Percentiles rank a stretch among this genome's conserved stretches.
Evolutionary conservation across 2,888 invertebrate species (phyloP).

Genomic region (Clivina fossor): DNA sequence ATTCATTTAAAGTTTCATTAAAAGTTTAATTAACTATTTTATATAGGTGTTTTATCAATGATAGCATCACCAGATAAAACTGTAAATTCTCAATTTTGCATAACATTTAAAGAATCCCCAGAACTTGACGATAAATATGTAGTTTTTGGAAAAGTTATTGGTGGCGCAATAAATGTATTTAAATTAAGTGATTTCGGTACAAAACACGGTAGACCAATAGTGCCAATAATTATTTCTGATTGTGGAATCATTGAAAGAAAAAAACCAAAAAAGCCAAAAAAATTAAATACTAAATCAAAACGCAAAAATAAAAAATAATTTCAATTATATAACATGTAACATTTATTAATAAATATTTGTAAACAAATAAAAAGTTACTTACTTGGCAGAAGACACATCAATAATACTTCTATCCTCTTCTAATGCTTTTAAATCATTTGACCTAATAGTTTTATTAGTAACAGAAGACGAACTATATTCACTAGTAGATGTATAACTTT

Average conservation of each 20-base stretch:
- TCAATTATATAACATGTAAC: too few relatives aligned
- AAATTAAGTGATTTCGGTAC: conserved; percentile 49
- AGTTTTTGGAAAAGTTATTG: conserved; percentile 56
- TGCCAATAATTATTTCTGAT: conserved; percentile 47
- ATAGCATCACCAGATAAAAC: conserved; percentile 47
- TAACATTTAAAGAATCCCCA: conserved; percentile 53
- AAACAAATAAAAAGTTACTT: conserved; percentile 14
- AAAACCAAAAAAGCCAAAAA: neutral
- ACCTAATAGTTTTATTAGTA: neutral
- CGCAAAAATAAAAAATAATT: too few relatives aligned
- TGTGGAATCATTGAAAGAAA: conserved; percentile 43
- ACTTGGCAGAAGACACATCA: conserved; percentile 15
- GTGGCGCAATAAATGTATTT: conserved; percentile 48
- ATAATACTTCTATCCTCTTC: conserved; percentile 9
- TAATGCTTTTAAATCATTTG: conserved; percentile 1
- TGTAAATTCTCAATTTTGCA: conserved; percentile 57
- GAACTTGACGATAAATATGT: conserved; percentile 53
- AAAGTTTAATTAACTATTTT: conserved; percentile 27
- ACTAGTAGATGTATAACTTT: too few relatives aligned
- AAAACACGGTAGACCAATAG: conserved; percentile 49
- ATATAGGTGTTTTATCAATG: conserved; percentile 54
- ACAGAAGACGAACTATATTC: too few relatives aligned
- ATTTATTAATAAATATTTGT: too few relatives aligned
- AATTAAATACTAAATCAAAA: neutral
- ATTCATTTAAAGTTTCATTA: conserved; percentile 1